Evolutionary conservation across 2,888 invertebrate species (phyloP), one percentile per base, ranked within the genome.

Genomic region (Amaurobius ferox): DNA sequence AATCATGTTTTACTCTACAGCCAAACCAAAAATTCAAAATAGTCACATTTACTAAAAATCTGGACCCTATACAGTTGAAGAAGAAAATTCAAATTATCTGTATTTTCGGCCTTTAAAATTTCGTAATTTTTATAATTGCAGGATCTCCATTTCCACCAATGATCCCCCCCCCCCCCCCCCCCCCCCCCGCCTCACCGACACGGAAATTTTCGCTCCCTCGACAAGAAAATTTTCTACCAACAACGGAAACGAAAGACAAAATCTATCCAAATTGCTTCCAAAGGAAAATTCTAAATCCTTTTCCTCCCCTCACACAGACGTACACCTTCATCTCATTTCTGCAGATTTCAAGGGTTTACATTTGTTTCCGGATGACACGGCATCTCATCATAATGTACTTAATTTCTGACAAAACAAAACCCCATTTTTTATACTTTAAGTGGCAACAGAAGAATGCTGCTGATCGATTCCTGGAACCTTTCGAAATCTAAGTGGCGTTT

Each of bases 361-460:
- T 55, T 55, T 55, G 23, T 55, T 55, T 55, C 55, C 55, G 55
- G 23, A 5, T 55, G 55, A 55, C 55, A 55, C 55, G 55, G 23
- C 55, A 55, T 23, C 23, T 55, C 5, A n/a, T n/a, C n/a, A 23
- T 55, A 55, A 55, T 55, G 55, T 55, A 55, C 23, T 55, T 55
- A 55, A 55, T 55, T 55, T 55, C 23, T 55, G 55, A 55, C 55
- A 55, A 55, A 55, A 55, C 55, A 55, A 55, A 23, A 55, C 19
- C 11, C 23, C n/a, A 23, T 55, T 55, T 55, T 55, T 55, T 55
- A 23, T 23, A 19, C 55, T 55, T 55, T 55, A 55, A 55, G 23
- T 55, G 55, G 23, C 44, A 11, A 13, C 16, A 1, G 2, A 16
- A 7, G 44, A 16, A 55, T 23, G 23, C 5, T 23, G 55, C 16